Evolutionary conservation across 2,797 vertebrate species (phyloP).

Genomic region (Xerus rutilus): DNA sequence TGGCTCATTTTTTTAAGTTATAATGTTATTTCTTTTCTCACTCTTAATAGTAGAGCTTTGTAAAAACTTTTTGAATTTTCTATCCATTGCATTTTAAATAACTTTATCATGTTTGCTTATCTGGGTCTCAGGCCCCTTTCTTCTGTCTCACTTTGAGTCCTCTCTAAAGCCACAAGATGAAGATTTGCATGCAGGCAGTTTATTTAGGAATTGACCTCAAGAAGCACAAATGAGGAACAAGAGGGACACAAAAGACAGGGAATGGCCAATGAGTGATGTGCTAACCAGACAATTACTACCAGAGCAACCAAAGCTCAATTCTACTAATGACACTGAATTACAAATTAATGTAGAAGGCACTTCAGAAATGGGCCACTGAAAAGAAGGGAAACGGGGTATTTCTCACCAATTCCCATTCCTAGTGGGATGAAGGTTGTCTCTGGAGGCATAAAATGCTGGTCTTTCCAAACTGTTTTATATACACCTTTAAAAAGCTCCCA

Average conservation of each 20-base stretch:
- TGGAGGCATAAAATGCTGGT: not conserved
- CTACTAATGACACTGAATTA: not conserved
- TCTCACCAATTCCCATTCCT: not conserved
- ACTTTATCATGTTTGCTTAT: not conserved
- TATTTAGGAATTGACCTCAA: not conserved
- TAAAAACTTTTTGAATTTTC: constrained; percentile 20
- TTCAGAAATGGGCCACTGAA: not conserved
- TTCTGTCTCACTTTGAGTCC: not conserved
- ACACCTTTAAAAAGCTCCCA: not conserved
- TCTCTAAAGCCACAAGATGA: not conserved
- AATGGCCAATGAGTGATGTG: not conserved
- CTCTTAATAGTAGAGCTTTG: not conserved
- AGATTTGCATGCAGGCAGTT: not conserved
- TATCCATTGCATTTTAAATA: not conserved
- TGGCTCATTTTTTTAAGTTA: not conserved
- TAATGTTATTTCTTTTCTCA: constrained; percentile 21
- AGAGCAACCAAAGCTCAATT: not conserved
- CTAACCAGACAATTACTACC: not conserved
- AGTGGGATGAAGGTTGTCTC: not conserved
- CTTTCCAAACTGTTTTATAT: not conserved
- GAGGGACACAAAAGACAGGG: not conserved
- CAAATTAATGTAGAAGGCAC: not conserved
- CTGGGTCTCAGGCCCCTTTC: not conserved
- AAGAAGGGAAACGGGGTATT: not conserved
- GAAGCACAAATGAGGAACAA: not conserved